These are phyloP conservation scores for Prunella fulvescens DNA, from an alignment of 2,113 vertebrate species.

Conservation along the genomic window DNA sequence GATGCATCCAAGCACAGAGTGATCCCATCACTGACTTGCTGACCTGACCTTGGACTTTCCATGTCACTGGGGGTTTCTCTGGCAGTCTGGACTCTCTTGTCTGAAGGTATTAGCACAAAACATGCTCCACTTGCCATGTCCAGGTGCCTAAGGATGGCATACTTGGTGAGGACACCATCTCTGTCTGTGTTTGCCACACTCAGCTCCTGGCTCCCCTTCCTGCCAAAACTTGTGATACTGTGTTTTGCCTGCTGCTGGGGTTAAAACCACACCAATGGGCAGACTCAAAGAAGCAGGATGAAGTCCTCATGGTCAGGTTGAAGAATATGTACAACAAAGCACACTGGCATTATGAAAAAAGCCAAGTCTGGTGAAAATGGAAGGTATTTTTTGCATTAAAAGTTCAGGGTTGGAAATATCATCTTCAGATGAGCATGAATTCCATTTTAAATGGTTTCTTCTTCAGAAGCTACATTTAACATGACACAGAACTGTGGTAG, in stretches of 20 bases:
- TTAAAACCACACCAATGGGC: background rate
- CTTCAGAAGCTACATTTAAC: background rate
- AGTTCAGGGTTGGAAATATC: background rate
- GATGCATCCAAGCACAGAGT: background rate
- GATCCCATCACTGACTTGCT: background rate
- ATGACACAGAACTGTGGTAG: background rate
- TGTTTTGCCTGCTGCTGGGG: background rate
- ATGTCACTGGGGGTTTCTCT: background rate
- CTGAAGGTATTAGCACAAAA: background rate
- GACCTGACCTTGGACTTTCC: background rate
- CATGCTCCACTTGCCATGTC: background rate
- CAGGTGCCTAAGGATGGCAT: background rate
- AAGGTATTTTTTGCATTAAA: background rate
- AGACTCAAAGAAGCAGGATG: background rate
- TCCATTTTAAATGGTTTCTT: background rate
- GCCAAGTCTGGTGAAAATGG: background rate
- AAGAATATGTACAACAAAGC: rapidly evolving
- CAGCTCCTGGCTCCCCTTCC: background rate
- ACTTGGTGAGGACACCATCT: background rate
- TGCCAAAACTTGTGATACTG: background rate
- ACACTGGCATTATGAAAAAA: background rate
- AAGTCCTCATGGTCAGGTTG: background rate
- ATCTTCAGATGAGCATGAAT: background rate
- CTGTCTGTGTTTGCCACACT: rapidly evolving
- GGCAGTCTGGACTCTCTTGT: background rate